These are phyloP conservation scores for Pyrrhosoma nymphula DNA, from an alignment of 2,888 invertebrate species.

Conservation along the genomic window DNA sequence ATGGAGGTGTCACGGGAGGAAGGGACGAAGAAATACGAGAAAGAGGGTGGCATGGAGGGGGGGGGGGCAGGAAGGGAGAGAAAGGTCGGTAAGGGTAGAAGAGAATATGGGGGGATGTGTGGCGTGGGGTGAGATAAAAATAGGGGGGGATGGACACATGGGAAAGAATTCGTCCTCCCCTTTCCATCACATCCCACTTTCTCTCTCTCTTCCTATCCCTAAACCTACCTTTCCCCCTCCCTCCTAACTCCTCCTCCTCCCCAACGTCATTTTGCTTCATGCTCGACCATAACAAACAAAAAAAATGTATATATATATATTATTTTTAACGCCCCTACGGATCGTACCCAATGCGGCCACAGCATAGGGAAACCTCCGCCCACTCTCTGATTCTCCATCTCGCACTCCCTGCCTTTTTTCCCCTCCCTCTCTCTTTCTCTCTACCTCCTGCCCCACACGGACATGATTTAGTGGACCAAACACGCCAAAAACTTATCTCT, in stretches of 20 bases:
- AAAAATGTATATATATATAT: neutral
- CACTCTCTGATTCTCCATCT: neutral
- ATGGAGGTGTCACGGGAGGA: neutral
- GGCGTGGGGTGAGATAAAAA: neutral
- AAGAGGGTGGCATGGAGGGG: neutral
- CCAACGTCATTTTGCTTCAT: slow-evolving; percentile 5
- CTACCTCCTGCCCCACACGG: slow-evolving; percentile 11
- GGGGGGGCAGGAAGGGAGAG: neutral
- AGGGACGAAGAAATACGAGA: slow-evolving; percentile 20
- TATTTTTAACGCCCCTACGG: slow-evolving; percentile 28
- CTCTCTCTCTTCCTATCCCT: neutral
- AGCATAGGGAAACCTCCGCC: neutral
- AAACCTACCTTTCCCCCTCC: neutral
- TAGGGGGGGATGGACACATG: neutral
- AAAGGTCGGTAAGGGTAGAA: too few relatives aligned
- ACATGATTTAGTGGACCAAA: slow-evolving; percentile 63
- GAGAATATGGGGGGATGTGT: neutral
- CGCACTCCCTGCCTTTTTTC: neutral
- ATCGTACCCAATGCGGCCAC: neutral
- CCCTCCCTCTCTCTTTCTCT: neutral
- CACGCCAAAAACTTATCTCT: slow-evolving; percentile 67
- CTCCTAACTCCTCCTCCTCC: neutral
- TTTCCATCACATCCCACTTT: neutral
- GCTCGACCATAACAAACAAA: neutral
- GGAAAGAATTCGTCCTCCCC: neutral